Conservation (phyloP, 1,140 invertebrate genomes). For the Drosophila neocordata region DNA sequence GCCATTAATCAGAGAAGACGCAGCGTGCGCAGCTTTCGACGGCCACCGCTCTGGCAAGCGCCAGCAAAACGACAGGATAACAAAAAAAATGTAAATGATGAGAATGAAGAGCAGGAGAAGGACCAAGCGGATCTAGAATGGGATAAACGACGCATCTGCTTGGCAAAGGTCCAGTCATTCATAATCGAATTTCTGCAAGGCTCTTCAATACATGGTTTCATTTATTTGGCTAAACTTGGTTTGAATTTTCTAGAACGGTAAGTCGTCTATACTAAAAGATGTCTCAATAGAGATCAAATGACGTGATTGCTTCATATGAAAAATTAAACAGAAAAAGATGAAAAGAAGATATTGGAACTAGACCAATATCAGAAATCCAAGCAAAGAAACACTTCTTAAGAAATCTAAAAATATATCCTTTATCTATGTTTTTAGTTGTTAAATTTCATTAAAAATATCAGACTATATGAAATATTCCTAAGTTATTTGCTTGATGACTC, state of each 20-base stretch:
- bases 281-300: background rate
- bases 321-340: no score
- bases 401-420: no score
- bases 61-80: background rate
- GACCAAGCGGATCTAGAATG: background rate
- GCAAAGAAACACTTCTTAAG: no score
- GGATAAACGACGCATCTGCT: conserved; percentile 22
- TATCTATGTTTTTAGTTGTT: no score
- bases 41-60: conserved; percentile 67
- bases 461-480: no score
- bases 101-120: conserved; percentile 1
- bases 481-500: no score
- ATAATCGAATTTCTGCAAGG: conserved; percentile 77
- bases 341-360: no score
- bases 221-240: conserved; percentile 79
- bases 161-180: conserved; percentile 64
- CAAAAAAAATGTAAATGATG: background rate
- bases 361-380: no score
- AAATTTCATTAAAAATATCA: no score
- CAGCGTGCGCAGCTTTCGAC: conserved; percentile 69
- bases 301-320: no score
- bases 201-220: conserved; percentile 79
- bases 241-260: conserved; percentile 75
- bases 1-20: conserved; percentile 56
- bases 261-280: conserved; percentile 24